These are phyloP conservation scores for Rhineura floridana DNA, from an alignment of 2,113 vertebrate species.

Conservation along the genomic window DNA sequence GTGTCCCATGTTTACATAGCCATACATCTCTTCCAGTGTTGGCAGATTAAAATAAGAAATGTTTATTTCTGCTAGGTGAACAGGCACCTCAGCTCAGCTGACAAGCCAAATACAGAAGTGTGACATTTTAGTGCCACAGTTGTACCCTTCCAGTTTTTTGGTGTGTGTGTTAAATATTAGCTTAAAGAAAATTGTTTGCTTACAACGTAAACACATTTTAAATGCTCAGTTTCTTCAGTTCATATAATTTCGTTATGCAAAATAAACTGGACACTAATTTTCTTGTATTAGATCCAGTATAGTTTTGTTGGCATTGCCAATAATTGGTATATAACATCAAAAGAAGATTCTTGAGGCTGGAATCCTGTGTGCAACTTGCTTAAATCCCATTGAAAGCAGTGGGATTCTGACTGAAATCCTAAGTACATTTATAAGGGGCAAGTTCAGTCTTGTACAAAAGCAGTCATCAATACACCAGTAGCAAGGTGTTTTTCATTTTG, in stretches of 20 bases:
- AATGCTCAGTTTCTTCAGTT: not conserved
- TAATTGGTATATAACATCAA: not conserved
- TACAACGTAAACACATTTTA: not conserved
- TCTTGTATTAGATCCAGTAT: not conserved
- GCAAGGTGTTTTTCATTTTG: not conserved
- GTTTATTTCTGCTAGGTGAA: not conserved
- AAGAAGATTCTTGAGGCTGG: not conserved
- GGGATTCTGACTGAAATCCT: not conserved
- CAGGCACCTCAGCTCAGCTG: not conserved
- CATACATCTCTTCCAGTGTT: not conserved
- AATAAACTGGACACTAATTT: not conserved
- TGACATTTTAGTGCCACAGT: not conserved
- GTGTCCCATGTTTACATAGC: not conserved
- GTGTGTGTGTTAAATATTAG: not conserved
- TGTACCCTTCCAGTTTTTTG: not conserved
- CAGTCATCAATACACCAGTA: not conserved
- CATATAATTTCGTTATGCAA: not conserved
- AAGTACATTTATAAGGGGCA: not conserved
- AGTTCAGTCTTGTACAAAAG: not conserved
- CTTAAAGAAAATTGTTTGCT: not conserved
- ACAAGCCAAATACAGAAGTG: not conserved
- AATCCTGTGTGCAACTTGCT: not conserved
- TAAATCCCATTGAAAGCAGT: not conserved
- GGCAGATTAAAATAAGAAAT: not conserved
- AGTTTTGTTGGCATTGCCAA: not conserved